These are phyloP conservation scores for Leucoma salicis DNA, from an alignment of 2,888 invertebrate genomes.

Conservation along the genomic window DNA sequence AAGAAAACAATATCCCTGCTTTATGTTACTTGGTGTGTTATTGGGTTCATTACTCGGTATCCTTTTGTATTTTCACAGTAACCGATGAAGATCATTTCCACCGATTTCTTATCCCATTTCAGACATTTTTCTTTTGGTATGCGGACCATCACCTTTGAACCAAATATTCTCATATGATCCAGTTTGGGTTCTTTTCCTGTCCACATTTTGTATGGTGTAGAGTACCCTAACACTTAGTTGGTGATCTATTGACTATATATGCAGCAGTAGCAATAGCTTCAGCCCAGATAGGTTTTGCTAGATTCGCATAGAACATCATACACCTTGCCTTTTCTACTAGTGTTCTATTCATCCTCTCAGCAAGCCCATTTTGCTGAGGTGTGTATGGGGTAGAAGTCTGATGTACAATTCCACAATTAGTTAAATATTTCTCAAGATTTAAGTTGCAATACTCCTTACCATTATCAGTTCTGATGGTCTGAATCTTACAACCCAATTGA, in stretches of 20 bases:
- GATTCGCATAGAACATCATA: background rate
- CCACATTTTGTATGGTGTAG: background rate
- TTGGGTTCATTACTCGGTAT: slow-evolving; percentile 9
- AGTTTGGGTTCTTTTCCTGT: background rate
- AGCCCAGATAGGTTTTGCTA: slow-evolving; percentile 9
- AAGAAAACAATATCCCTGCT: slow-evolving; percentile 13
- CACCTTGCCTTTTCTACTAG: slow-evolving; percentile 11
- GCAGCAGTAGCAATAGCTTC: slow-evolving; percentile 5
- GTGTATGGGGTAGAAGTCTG: slow-evolving; percentile 17
- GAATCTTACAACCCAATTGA: slow-evolving; percentile 14
- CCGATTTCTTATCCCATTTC: background rate
- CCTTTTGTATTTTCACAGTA: slow-evolving; percentile 1
- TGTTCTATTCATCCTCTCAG: slow-evolving; percentile 12
- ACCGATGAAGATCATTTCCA: background rate
- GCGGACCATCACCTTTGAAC: background rate
- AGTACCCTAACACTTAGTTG: background rate
- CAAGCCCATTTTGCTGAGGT: slow-evolving; percentile 9
- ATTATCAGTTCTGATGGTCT: slow-evolving; percentile 15
- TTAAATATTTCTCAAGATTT: slow-evolving; percentile 10
- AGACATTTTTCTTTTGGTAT: background rate
- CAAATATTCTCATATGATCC: background rate
- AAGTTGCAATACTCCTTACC: slow-evolving; percentile 16
- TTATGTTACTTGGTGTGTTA: background rate
- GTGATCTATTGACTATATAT: slow-evolving; percentile 8
- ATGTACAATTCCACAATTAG: slow-evolving; percentile 9